phyloP scores from a whole-genome alignment of 2,113 vertebrate genomes.

The Coturnix japonica region DNA sequence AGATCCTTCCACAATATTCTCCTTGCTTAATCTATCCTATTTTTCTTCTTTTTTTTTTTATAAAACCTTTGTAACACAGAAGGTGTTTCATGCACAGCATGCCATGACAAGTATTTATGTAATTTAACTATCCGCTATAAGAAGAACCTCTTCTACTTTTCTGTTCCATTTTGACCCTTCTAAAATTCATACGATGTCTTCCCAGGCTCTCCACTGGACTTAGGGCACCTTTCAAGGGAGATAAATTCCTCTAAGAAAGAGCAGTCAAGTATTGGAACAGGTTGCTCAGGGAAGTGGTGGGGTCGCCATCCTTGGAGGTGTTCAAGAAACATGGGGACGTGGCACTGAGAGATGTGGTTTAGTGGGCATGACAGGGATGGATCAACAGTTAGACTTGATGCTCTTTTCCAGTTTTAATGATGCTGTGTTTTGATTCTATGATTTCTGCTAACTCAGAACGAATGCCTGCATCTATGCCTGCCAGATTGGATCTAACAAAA shows the following conservation, averaged over 20 bases:
- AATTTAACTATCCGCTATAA: fast-evolving
- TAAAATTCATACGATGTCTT: fast-evolving
- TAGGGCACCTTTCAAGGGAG: background rate
- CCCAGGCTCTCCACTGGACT: background rate
- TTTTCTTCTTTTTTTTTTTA: background rate
- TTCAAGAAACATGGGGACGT: too few species aligned
- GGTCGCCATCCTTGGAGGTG: too few species aligned
- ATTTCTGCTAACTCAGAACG: background rate
- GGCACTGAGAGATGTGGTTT: too few species aligned
- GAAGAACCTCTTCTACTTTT: background rate
- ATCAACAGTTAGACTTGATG: too few species aligned
- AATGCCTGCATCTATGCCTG: background rate
- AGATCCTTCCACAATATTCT: background rate
- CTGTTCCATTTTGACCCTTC: background rate
- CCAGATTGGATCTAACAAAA: background rate
- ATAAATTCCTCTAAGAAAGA: too few species aligned
- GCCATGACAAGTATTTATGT: background rate
- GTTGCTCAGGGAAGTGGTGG: too few species aligned
- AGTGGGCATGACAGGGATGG: too few species aligned
- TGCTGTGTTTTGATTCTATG: too few species aligned
- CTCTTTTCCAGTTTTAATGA: too few species aligned
- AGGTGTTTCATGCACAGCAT: background rate
- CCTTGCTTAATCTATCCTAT: background rate
- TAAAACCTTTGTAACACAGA: background rate
- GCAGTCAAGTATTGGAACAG: too few species aligned